Conservation (phyloP, 2,797 vertebrate species). For the Enteromius fasciolatus region DNA sequence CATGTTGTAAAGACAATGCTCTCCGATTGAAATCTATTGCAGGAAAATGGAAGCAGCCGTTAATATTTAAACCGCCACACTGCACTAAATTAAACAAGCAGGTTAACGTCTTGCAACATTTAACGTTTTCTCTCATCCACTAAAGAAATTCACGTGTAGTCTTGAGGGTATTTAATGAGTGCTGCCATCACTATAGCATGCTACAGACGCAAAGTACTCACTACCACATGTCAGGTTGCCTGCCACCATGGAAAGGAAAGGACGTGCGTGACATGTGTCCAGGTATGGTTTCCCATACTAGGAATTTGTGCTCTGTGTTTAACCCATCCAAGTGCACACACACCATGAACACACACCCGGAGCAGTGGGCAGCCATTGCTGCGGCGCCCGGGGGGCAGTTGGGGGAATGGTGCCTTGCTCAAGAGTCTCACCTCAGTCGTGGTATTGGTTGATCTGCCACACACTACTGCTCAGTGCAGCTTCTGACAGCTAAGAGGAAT, state of each 20-base stretch:
- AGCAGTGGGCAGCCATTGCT: too few relatives aligned
- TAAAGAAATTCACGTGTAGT: conserved; percentile 74
- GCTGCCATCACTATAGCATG: conserved; percentile 71
- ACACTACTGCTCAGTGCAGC: conserved; percentile 10
- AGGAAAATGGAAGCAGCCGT: conserved; percentile 67
- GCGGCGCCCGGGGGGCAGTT: too few relatives aligned
- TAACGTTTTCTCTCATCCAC: conserved; percentile 68
- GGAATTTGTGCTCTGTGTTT: too few relatives aligned
- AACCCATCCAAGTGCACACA: too few relatives aligned
- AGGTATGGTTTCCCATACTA: too few relatives aligned
- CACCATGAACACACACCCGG: too few relatives aligned
- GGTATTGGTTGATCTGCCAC: background rate
- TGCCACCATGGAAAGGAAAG: background rate
- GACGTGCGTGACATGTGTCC: too few relatives aligned
- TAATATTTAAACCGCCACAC: conserved; percentile 72
- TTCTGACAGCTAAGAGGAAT: conserved; percentile 12
- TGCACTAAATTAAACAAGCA: conserved; percentile 77
- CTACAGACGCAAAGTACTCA: conserved; percentile 63
- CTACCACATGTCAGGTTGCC: conserved; percentile 3
- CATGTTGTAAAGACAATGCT: conserved; percentile 56
- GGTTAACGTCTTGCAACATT: conserved; percentile 75
- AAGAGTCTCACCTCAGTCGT: too few relatives aligned
- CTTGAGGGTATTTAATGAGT: conserved; percentile 59
- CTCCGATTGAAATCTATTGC: conserved; percentile 66
- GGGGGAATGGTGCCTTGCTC: too few relatives aligned